Evolutionary conservation across 1,140 invertebrate genomes (phyloP).

Genomic region (Araneus ventricosus): DNA sequence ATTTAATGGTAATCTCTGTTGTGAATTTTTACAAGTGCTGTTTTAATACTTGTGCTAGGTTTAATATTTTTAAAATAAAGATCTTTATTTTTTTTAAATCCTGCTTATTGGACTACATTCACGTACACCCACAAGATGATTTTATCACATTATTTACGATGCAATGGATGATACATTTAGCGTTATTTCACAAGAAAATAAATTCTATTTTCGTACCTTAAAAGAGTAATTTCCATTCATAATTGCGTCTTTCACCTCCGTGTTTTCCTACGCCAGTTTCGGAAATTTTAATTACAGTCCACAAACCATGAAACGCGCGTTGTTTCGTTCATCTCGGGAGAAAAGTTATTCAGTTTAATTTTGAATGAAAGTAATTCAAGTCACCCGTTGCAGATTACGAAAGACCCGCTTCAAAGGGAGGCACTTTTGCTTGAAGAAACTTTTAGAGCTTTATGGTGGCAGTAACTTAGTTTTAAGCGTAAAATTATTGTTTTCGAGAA

Average conservation of each 20-base stretch:
- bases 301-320: neutral
- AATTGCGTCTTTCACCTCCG: neutral
- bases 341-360: neutral
- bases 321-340: neutral
- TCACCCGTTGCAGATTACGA: neutral
- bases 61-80: too few relatives aligned
- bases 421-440: neutral
- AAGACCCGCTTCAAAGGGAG: neutral
- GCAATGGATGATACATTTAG: too few relatives aligned
- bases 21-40: too few relatives aligned
- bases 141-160: too few relatives aligned
- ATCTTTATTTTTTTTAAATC: too few relatives aligned
- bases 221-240: neutral
- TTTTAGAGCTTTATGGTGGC: neutral
- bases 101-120: too few relatives aligned
- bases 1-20: too few relatives aligned
- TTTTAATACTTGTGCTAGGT: too few relatives aligned
- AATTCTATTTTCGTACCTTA: neutral
- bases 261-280: neutral
- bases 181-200: neutral
- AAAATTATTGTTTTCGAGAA: neutral
- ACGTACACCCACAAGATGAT: too few relatives aligned
- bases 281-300: neutral
- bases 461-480: neutral
- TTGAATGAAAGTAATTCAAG: neutral